Percentiles rank a stretch among this genome's conserved stretches.
These are phyloP conservation scores for Cryptoprocta ferox DNA, from an alignment of 2,797 vertebrate genomes.

Conservation along the genomic window DNA sequence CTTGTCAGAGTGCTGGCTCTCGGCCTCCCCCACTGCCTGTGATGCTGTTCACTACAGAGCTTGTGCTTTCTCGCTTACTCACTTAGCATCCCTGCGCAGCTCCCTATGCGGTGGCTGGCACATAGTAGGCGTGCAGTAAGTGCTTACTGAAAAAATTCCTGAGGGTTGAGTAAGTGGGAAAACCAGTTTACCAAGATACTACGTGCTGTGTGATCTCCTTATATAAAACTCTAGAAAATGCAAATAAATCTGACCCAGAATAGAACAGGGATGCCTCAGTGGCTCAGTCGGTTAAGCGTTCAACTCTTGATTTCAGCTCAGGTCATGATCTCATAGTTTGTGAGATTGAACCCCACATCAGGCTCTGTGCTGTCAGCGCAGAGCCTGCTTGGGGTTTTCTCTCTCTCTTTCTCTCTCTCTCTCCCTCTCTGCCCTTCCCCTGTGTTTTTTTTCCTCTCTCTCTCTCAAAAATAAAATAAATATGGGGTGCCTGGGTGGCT, in stretches of 20 bases:
- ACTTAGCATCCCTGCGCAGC: neutral
- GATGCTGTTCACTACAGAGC: neutral
- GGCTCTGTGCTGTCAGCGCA: too few relatives aligned
- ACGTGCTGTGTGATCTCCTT: neutral
- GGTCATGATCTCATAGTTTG: too few relatives aligned
- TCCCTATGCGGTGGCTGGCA: neutral
- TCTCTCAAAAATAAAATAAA: too few relatives aligned
- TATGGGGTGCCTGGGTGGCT: too few relatives aligned
- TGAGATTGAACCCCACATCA: too few relatives aligned
- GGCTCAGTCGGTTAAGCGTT: too few relatives aligned
- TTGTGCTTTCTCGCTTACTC: neutral
- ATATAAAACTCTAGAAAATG: neutral
- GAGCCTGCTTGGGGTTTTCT: too few relatives aligned
- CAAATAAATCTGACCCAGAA: neutral
- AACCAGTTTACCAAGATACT: neutral
- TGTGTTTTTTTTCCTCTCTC: too few relatives aligned
- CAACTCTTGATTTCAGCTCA: too few relatives aligned
- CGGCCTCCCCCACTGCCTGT: neutral
- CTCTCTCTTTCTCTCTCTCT: too few relatives aligned
- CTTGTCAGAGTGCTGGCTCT: fast-evolving
- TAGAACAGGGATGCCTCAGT: neutral
- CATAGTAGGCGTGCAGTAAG: neutral
- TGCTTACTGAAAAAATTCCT: neutral
- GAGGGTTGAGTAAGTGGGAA: neutral
- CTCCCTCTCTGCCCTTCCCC: too few relatives aligned